Conservation (phyloP, 2,113 vertebrate species). For the Myotis brandtii region DNA sequence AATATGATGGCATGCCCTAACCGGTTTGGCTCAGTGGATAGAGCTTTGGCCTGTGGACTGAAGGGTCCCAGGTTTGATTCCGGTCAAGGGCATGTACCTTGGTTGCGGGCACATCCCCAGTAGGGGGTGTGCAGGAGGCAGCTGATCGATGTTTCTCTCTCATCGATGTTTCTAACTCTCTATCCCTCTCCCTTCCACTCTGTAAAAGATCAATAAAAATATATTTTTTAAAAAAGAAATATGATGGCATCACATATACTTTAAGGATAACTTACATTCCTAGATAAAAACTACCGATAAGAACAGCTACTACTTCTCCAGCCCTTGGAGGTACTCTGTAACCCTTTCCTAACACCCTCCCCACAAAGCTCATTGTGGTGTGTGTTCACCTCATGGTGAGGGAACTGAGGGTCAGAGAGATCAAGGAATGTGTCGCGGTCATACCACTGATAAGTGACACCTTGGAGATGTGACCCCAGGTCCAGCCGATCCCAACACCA, state of each 20-base stretch:
- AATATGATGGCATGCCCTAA: background rate
- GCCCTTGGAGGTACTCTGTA: background rate
- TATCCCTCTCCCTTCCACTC: too few relatives aligned
- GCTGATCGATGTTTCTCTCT: too few relatives aligned
- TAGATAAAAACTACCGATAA: background rate
- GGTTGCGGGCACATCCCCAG: too few relatives aligned
- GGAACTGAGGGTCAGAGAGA: background rate
- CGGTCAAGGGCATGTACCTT: too few relatives aligned
- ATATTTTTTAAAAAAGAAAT: background rate
- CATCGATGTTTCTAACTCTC: too few relatives aligned
- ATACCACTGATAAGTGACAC: background rate
- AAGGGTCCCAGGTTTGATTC: too few relatives aligned
- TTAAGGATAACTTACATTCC: background rate
- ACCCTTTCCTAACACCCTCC: background rate
- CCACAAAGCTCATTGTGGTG: background rate
- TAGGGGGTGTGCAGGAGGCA: too few relatives aligned
- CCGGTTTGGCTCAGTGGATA: too few relatives aligned
- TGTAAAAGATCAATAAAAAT: too few relatives aligned
- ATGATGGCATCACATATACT: background rate
- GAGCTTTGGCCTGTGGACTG: too few relatives aligned
- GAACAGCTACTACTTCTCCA: background rate
- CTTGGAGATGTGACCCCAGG: background rate
- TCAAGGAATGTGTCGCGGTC: background rate
- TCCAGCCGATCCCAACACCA: background rate
- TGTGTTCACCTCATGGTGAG: background rate